phyloP scores from a whole-genome alignment of 2,113 vertebrate species.

The Hucho hucho region DNA sequence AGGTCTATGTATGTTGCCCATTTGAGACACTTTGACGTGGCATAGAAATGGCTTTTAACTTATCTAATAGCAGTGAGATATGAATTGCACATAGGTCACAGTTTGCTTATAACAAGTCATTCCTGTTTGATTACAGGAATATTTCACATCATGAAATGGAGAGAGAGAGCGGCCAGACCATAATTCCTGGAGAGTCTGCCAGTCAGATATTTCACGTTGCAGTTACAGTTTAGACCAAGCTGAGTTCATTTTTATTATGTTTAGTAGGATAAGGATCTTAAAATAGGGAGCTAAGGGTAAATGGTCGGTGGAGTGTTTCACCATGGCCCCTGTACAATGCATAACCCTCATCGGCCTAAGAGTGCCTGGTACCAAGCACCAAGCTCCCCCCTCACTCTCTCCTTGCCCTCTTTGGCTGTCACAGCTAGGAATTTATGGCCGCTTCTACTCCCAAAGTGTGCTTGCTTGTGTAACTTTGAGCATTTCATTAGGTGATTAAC shows the following conservation, averaged over 20 bases:
- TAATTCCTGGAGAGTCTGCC: slow-evolving; percentile 38
- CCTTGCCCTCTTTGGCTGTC: slow-evolving; percentile 59
- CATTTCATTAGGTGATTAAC: slow-evolving; percentile 73
- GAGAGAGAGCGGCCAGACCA: slow-evolving; percentile 13
- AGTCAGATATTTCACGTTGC: slow-evolving; percentile 38
- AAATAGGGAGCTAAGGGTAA: slow-evolving; percentile 47
- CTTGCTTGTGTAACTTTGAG: slow-evolving; percentile 66
- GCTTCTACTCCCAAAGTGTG: slow-evolving; percentile 54
- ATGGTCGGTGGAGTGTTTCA: slow-evolving; percentile 52
- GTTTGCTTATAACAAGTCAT: neutral
- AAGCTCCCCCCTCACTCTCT: slow-evolving; percentile 46
- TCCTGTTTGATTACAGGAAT: slow-evolving; percentile 28
- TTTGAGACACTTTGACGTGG: too few relatives aligned
- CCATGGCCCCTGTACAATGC: slow-evolving; percentile 49
- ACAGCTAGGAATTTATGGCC: slow-evolving; percentile 63
- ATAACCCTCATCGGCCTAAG: slow-evolving; percentile 59
- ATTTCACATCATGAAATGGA: slow-evolving; percentile 12
- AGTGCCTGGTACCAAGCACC: slow-evolving; percentile 71
- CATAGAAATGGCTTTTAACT: too few relatives aligned
- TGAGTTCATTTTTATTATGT: slow-evolving; percentile 16
- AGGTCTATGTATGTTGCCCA: too few relatives aligned
- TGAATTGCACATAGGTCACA: too few relatives aligned
- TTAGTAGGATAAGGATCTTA: slow-evolving; percentile 28
- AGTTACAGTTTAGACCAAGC: slow-evolving; percentile 44
- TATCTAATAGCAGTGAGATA: too few relatives aligned